phyloP scores from a whole-genome alignment of 1,140 invertebrate genomes.

The Panulirus ornatus region DNA sequence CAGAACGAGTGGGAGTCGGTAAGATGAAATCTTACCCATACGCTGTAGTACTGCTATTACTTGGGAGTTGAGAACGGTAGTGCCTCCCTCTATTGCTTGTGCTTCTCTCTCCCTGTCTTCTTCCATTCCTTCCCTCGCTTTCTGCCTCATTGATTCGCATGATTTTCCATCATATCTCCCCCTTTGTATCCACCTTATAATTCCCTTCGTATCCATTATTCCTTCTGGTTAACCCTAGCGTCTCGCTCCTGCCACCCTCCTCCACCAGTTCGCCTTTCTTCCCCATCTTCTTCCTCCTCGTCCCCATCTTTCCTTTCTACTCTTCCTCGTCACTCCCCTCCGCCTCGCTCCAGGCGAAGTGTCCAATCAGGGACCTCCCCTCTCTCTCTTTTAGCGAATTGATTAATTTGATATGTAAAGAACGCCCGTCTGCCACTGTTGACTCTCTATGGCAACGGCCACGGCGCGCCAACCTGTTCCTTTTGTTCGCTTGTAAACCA shows the following conservation, averaged over 20 bases:
- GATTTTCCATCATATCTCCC: too few relatives aligned
- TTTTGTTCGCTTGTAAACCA: constrained; percentile 7
- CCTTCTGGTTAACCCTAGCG: too few relatives aligned
- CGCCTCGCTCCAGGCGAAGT: neutral
- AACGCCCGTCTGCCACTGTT: constrained; percentile 52
- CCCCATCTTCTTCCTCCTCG: neutral
- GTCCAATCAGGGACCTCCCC: neutral
- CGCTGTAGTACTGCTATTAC: too few relatives aligned
- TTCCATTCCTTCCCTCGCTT: neutral
- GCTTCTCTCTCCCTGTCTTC: neutral
- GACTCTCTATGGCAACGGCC: neutral
- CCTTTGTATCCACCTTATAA: neutral
- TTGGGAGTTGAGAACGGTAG: too few relatives aligned
- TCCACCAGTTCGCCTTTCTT: neutral
- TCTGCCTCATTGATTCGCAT: neutral
- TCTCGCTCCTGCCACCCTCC: neutral
- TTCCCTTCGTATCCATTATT: neutral
- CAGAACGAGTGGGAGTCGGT: too few relatives aligned
- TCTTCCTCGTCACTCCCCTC: neutral
- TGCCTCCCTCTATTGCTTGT: neutral
- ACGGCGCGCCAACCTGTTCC: neutral
- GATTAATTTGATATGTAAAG: constrained; percentile 72
- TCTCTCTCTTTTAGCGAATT: constrained; percentile 50
- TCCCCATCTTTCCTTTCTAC: neutral
- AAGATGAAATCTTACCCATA: too few relatives aligned